Evolutionary conservation across 2,113 vertebrate genomes (phyloP).

Genomic region (Neogobius melanostomus): DNA sequence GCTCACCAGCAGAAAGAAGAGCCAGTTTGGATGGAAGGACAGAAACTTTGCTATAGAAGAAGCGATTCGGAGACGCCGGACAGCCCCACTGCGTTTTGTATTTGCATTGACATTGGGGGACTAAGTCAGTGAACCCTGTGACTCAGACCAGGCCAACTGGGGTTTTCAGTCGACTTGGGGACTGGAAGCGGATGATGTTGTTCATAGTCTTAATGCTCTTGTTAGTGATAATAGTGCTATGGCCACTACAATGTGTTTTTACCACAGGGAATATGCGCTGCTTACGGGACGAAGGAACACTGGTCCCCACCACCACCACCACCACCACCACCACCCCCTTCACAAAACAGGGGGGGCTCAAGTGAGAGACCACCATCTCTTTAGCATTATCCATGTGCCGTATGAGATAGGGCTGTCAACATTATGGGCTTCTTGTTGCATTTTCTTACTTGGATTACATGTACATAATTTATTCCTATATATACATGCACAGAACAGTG

Average conservation of each 20-base stretch:
- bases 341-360: neutral
- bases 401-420: neutral
- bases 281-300: constrained; percentile 7
- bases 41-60: constrained; percentile 84
- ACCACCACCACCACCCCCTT: neutral
- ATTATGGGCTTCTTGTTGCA: neutral
- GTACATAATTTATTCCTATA: neutral
- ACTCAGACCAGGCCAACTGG: constrained; percentile 9
- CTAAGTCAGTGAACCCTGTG: constrained; percentile 53
- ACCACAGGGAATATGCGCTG: constrained; percentile 86
- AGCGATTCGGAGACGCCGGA: constrained; percentile 33
- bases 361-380: neutral
- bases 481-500: neutral
- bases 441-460: neutral
- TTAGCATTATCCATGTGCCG: neutral
- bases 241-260: constrained; percentile 89
- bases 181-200: constrained; percentile 86
- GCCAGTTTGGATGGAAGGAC: constrained; percentile 89
- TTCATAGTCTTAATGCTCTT: constrained; percentile 78
- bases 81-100: constrained; percentile 60
- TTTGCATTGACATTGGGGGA: constrained; percentile 88
- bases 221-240: constrained; percentile 84
- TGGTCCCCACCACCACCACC: neutral
- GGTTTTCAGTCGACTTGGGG: constrained; percentile 69
- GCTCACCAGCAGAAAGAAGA: constrained; percentile 81